Evolutionary conservation across 2,113 vertebrate species (phyloP).

Genomic region (Propithecus coquereli): DNA sequence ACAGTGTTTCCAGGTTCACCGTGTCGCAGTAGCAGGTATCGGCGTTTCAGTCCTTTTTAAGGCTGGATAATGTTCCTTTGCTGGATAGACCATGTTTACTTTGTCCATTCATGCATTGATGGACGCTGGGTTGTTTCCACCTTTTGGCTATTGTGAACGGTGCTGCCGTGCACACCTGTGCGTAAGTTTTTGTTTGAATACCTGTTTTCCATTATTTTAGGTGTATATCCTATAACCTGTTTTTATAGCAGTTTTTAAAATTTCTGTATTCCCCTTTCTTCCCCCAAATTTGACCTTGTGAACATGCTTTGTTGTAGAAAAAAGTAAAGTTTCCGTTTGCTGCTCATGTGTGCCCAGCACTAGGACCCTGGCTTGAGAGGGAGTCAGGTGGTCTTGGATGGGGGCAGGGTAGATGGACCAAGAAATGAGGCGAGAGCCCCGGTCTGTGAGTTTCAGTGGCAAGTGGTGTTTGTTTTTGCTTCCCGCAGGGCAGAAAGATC

Average conservation of each 20-base stretch:
- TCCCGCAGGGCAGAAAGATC: constrained; percentile 87
- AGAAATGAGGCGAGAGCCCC: not conserved
- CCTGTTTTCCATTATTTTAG: not conserved
- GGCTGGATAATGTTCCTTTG: too few species aligned
- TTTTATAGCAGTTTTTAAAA: not conserved
- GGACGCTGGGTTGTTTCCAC: not conserved
- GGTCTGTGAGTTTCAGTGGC: fast-evolving
- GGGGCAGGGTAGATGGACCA: fast-evolving
- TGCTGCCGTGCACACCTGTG: not conserved
- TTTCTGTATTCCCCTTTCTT: not conserved
- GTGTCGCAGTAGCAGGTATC: fast-evolving
- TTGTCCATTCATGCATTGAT: not conserved
- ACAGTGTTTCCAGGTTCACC: not conserved
- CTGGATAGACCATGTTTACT: not conserved
- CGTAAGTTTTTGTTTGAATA: not conserved
- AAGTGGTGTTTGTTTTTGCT: not conserved
- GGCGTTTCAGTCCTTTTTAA: not conserved
- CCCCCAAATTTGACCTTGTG: not conserved
- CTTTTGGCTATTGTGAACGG: not conserved
- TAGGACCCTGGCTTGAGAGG: not conserved
- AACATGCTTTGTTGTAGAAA: fast-evolving
- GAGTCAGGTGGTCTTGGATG: fast-evolving
- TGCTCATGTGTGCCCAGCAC: not conserved
- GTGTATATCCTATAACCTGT: not conserved
- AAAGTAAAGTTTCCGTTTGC: not conserved